Base-by-base conservation (phyloP, 2,888 invertebrate genomes). In the Polymixis flavicincta region DNA sequence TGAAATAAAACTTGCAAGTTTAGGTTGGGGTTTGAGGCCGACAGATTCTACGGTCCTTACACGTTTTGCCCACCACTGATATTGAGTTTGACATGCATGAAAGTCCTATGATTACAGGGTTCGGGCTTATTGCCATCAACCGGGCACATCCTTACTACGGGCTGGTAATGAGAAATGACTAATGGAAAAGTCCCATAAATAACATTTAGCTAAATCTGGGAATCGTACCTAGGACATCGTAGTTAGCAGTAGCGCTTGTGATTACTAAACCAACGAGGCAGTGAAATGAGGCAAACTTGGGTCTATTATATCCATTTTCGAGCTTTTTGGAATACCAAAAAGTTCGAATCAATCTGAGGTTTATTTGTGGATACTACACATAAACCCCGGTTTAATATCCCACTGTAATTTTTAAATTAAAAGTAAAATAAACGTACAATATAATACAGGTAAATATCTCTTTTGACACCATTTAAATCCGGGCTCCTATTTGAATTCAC, bases 291-390 rank as follows among this genome's bases (percentile, higher is more conserved):
- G 7, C 45, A 19, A 63, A 32, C n/a, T 17, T 6, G 11, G 11
- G 6, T 42, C n/a, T 17, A 42, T 63, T 45, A 45, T 25, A 63
- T 50, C 67, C 67, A 59, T 52, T 59, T 77, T 68, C 45, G 52
- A 75, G 52, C 22, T 52, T 32, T 70, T 67, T 59, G 54, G 22
- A 32, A 2, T 32, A 32, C 32, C 32, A 32, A 32, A 32, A 32
- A 32, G 32, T 2, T 32, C 32, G 32, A 32, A 32, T 32, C 32
- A 32, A 3, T 32, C 32, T 4, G 32, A 4, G 32, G 4, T 32
- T 32, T 32, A 32, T 32, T 32, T 32, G 32, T 32, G 32, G 32
- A 32, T 65, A 65, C 22, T 48, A 75, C 54, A 75, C 22, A 63
- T 22, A 63, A 9, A 45, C 17, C 45, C 54, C 25, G 25, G 11